phyloP scores from a whole-genome alignment of 2,113 vertebrate species.

The Podarcis raffonei region DNA sequence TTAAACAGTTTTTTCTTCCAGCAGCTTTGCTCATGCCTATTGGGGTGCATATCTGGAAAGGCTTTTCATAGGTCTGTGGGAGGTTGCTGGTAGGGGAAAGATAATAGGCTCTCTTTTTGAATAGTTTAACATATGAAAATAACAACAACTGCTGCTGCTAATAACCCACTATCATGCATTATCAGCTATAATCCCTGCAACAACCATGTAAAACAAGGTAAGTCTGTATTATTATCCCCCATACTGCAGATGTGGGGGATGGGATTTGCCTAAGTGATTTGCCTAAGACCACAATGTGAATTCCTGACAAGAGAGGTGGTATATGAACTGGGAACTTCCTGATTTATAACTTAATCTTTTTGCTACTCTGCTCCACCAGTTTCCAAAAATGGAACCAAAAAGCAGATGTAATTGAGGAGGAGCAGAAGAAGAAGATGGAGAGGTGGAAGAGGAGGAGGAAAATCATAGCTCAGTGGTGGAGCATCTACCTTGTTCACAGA shows the following conservation, averaged over 20 bases:
- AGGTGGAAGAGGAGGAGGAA: too few relatives aligned
- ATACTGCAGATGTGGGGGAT: background rate
- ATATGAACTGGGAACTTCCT: background rate
- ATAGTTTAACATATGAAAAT: too few relatives aligned
- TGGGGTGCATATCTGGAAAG: too few relatives aligned
- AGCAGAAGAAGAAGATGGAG: too few relatives aligned
- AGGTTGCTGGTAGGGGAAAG: background rate
- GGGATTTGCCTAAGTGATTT: too few relatives aligned
- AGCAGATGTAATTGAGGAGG: background rate
- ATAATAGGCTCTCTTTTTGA: background rate
- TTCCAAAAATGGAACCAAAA: background rate
- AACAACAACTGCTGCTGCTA: too few relatives aligned
- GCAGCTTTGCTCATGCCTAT: background rate
- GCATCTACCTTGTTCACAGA: too few relatives aligned
- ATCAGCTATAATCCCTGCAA: background rate
- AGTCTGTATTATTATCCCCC: too few relatives aligned
- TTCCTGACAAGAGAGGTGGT: background rate
- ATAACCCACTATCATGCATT: background rate
- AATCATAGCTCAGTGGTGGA: too few relatives aligned
- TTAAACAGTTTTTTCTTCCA: background rate
- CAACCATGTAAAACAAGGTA: background rate
- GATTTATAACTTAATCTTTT: background rate
- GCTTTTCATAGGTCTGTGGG: background rate
- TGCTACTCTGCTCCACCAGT: background rate
- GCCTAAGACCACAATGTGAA: background rate